These are phyloP conservation scores for Clupea harengus DNA, from an alignment of 2,113 vertebrate genomes.

Conservation along the genomic window DNA sequence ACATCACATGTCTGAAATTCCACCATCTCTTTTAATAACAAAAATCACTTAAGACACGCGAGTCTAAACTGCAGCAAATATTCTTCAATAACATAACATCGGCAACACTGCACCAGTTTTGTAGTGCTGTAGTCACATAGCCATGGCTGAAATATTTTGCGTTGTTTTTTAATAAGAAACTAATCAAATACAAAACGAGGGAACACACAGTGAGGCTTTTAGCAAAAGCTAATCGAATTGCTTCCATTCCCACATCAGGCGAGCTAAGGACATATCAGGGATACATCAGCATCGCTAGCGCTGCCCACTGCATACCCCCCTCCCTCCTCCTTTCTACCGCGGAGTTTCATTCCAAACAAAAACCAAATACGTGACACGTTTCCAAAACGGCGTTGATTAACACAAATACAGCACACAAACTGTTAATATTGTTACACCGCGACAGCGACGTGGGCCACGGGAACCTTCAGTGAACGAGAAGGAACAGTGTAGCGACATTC, in stretches of 20 bases:
- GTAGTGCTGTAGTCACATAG: neutral
- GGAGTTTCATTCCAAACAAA: slow-evolving; percentile 11
- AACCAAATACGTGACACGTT: neutral
- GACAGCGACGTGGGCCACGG: neutral
- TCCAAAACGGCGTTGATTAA: neutral
- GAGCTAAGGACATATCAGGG: neutral
- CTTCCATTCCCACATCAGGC: neutral
- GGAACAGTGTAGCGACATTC: neutral
- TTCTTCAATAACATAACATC: neutral
- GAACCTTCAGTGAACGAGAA: neutral
- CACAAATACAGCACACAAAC: neutral
- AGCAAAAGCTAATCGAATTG: neutral
- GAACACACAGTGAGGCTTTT: neutral
- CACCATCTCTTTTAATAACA: neutral
- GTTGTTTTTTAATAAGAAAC: neutral
- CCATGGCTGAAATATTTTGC: neutral
- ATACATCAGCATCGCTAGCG: neutral
- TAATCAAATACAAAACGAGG: neutral
- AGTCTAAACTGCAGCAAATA: neutral
- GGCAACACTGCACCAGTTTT: neutral
- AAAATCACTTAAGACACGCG: neutral
- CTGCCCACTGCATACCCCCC: slow-evolving; percentile 9
- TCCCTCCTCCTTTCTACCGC: neutral
- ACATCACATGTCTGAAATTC: neutral
- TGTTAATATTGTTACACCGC: neutral